These are phyloP conservation scores for Carcharodon carcharias DNA, from an alignment of 2,797 vertebrate species.

Conservation along the genomic window DNA sequence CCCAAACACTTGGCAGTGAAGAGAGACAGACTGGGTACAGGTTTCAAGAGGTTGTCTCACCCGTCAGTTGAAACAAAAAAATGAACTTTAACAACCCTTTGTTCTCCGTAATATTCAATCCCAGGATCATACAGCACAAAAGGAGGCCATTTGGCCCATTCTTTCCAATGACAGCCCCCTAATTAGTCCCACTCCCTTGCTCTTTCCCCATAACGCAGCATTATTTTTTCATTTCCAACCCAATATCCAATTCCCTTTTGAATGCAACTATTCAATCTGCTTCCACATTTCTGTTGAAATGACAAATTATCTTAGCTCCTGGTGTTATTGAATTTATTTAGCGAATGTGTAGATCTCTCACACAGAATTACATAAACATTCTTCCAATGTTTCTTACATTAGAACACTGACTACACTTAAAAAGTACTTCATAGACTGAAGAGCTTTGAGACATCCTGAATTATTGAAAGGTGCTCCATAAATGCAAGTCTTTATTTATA, in stretches of 20 bases:
- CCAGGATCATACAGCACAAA: background rate
- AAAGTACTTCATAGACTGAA: background rate
- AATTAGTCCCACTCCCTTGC: background rate
- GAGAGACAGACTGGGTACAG: background rate
- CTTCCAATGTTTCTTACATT: background rate
- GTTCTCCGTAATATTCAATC: background rate
- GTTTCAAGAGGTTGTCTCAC: background rate
- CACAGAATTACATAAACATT: background rate
- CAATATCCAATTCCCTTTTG: background rate
- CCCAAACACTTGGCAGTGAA: background rate
- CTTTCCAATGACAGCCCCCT: background rate
- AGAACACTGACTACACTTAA: background rate
- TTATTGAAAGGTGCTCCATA: background rate
- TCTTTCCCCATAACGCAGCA: background rate
- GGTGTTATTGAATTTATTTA: background rate
- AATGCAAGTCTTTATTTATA: background rate
- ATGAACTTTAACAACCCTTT: background rate
- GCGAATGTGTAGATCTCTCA: background rate
- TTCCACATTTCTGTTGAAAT: background rate
- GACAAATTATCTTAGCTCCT: background rate
- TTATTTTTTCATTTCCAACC: background rate
- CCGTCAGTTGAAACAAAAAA: background rate
- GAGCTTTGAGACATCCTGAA: background rate
- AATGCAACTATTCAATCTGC: background rate
- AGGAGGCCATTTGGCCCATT: background rate